Conservation (phyloP, 1,140 invertebrate species). For the Diprion similis region DNA sequence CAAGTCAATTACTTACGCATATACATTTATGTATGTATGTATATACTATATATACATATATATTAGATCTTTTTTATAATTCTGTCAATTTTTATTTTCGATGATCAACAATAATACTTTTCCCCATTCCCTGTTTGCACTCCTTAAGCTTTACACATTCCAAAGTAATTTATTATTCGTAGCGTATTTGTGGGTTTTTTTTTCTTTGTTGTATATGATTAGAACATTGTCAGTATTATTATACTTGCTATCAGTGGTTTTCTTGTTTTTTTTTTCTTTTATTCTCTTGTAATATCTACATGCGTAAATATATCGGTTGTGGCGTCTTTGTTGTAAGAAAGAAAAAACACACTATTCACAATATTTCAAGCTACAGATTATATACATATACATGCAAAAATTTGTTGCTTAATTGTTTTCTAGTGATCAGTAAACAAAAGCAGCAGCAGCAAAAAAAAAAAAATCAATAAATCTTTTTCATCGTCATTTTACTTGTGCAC, state of each 20-base stretch:
- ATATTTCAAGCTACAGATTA: background rate
- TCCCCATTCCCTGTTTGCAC: conserved; percentile 1
- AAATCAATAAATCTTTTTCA: too few species aligned
- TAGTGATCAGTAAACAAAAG: too few species aligned
- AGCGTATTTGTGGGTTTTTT: background rate
- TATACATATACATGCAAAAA: background rate
- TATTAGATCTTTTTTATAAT: background rate
- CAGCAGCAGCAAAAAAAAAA: too few species aligned
- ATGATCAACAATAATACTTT: background rate
- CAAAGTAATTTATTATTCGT: background rate
- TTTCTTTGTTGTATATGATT: background rate
- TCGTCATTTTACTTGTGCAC: too few species aligned
- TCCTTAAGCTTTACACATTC: background rate
- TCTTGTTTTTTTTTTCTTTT: background rate
- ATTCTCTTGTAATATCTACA: background rate
- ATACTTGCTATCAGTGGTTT: background rate
- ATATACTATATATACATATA: too few species aligned
- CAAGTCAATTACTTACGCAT: too few species aligned
- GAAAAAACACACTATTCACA: background rate
- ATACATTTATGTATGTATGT: too few species aligned
- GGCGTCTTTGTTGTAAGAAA: conserved; percentile 4
- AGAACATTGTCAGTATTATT: background rate
- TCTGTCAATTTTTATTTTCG: background rate
- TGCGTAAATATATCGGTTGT: background rate
- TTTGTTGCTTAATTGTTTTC: background rate